Evolutionary conservation across 1,140 invertebrate species (phyloP), one percentile per base, ranked within the genome.

Genomic region (Augochlora pura): DNA sequence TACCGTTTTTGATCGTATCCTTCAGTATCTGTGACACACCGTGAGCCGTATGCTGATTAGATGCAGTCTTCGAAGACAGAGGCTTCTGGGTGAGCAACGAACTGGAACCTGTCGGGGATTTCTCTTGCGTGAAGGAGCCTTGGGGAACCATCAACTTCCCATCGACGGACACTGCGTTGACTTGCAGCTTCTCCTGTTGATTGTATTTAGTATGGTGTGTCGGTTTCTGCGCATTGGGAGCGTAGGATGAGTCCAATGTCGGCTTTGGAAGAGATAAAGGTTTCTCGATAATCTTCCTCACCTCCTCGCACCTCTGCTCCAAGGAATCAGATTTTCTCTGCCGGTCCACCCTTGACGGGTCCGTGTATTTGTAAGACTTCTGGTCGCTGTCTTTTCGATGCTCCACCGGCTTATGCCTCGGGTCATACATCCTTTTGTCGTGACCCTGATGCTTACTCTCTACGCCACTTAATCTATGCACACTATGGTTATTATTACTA

Each of bases 251-350:
- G 8, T 92, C 91, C 2, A 88, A 79, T 4, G 89, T 80, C 0
- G 89, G 87, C 65, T 92, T 92, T 0, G 89, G 86, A 3, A 68
- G 69, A 12, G 83, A 84, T 39, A 91, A 27, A 0, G 91, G 89
- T 38, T 93, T 92, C 21, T 92, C 92, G 2, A 92, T 92, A 0
- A 92, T 59, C 52, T 93, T 93, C 1, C 91, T 79, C 7, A 91
- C 91, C 16, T 93, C 92, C 6, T 93, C 91, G 23, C 81, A 86
- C 63, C 91, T 87, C 25, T 91, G 89, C 27, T 92, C 90, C 5
- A 89, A 64, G 7, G 80, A 82, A 27, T 92, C 91, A 7, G 84
- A 77, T 54, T 91, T 91, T 21, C 86, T 79, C 39, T 84, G 86
- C 25, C 83, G 76, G 46, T 88, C 85, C 0, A 84, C 59, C 46